phyloP scores from a whole-genome alignment of 2,888 invertebrate genomes.

The Cremastinae sp. region DNA sequence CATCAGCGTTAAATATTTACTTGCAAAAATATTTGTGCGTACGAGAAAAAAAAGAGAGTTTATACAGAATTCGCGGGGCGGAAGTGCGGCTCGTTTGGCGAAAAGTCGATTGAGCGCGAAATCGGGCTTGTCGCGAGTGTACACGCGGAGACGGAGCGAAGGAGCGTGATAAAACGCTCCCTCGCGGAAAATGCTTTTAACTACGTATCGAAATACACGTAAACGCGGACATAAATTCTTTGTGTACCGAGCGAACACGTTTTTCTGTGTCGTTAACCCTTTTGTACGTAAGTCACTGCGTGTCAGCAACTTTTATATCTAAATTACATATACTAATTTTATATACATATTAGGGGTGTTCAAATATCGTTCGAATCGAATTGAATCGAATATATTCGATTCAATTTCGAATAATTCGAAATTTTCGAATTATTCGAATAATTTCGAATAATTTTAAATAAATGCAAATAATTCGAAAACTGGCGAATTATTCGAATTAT shows the following conservation, averaged over 20 bases:
- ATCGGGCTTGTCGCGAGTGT: constrained; percentile 45
- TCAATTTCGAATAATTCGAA: too few species aligned
- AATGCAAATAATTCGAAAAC: too few species aligned
- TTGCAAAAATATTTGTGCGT: neutral
- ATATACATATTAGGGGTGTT: too few species aligned
- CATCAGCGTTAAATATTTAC: constrained; percentile 5
- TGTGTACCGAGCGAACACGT: neutral
- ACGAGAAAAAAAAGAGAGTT: neutral
- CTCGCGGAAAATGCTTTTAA: constrained; percentile 24
- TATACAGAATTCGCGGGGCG: constrained; percentile 27
- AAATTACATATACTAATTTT: constrained; percentile 1
- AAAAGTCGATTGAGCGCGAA: constrained; percentile 62
- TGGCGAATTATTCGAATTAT: too few species aligned
- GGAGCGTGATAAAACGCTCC: constrained; percentile 6
- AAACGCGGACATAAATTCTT: neutral
- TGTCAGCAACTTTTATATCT: constrained; percentile 33
- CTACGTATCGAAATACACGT: constrained; percentile 1
- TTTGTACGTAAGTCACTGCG: constrained; percentile 34
- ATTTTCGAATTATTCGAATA: too few species aligned
- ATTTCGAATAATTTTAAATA: too few species aligned
- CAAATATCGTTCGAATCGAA: too few species aligned
- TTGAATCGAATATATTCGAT: too few species aligned
- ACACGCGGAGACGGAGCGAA: constrained; percentile 3
- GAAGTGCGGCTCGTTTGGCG: constrained; percentile 59
- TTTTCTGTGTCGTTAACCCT: constrained; percentile 21